These are phyloP conservation scores for Thalassophryne amazonica DNA, from an alignment of 2,797 vertebrate genomes.

Conservation along the genomic window DNA sequence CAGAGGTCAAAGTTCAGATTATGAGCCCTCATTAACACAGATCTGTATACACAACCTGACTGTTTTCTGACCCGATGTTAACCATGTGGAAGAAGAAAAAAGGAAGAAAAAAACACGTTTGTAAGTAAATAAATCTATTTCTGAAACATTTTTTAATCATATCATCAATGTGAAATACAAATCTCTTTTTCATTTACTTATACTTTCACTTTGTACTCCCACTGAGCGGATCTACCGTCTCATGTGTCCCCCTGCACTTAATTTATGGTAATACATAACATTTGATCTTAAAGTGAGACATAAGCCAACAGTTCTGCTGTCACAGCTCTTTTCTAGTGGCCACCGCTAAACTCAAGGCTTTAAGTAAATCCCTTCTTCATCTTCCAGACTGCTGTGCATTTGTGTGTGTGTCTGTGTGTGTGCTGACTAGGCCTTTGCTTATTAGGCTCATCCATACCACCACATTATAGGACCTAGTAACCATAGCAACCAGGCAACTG, in stretches of 20 bases:
- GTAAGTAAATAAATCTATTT: neutral
- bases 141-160: neutral
- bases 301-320: constrained; percentile 45
- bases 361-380: constrained; percentile 49
- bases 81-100: no score
- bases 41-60: constrained; percentile 4
- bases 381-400: constrained; percentile 39
- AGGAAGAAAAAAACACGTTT: no score
- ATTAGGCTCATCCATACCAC: constrained; percentile 81
- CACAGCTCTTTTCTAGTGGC: constrained; percentile 47
- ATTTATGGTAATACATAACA: neutral
- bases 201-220: neutral
- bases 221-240: neutral
- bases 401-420: constrained; percentile 20
- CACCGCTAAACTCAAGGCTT: constrained; percentile 36
- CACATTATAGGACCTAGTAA: constrained; percentile 79
- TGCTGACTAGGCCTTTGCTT: constrained; percentile 64
- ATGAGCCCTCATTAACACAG: constrained; percentile 15
- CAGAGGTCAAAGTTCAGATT: constrained; percentile 57
- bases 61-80: constrained; percentile 15
- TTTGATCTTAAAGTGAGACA: constrained; percentile 14
- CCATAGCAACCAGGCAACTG: constrained; percentile 83
- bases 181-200: neutral
- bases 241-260: neutral
- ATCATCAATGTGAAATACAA: neutral